A percentile compares a stretch with the other conserved stretches of the same genome.
These are phyloP conservation scores for Drosophila tropicalis DNA, from an alignment of 1,140 invertebrate species.

Conservation along the genomic window DNA sequence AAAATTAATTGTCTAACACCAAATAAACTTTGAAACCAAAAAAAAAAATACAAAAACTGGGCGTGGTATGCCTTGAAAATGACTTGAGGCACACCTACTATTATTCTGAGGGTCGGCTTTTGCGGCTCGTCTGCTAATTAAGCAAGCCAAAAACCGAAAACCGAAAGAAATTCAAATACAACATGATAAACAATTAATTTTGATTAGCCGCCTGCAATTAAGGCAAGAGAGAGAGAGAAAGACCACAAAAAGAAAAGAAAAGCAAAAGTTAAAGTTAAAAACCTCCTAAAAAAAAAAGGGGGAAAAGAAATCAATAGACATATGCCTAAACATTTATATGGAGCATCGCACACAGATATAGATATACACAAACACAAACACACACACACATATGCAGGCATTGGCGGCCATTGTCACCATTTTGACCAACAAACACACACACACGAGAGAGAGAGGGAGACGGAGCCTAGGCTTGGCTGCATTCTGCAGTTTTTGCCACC, in stretches of 20 bases:
- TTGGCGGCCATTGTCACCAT: slow-evolving; percentile 79
- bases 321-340: slow-evolving; percentile 9
- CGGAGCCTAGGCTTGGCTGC: slow-evolving; percentile 32
- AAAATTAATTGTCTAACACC: slow-evolving; percentile 83
- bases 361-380: neutral
- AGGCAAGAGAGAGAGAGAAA: slow-evolving; percentile 17
- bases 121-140: slow-evolving; percentile 72
- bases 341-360: slow-evolving; percentile 10
- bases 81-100: slow-evolving; percentile 65
- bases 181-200: slow-evolving; percentile 82
- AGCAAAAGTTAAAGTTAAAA: slow-evolving; percentile 4
- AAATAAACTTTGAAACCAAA: slow-evolving; percentile 71
- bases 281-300: slow-evolving; percentile 39
- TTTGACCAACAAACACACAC: slow-evolving; percentile 51
- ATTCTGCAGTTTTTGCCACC: slow-evolving; percentile 46
- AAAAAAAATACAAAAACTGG: slow-evolving; percentile 1
- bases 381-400: slow-evolving; percentile 34
- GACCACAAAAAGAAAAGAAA: slow-evolving; percentile 3
- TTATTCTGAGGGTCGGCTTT: slow-evolving; percentile 31
- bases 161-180: slow-evolving; percentile 77
- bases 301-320: slow-evolving; percentile 67
- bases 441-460: neutral
- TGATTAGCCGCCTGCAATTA: slow-evolving; percentile 77
- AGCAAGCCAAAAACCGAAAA: slow-evolving; percentile 51
- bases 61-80: slow-evolving; percentile 26